Evolutionary conservation across 2,797 vertebrate genomes (phyloP).

Genomic region (Bovichtus diacanthus): DNA sequence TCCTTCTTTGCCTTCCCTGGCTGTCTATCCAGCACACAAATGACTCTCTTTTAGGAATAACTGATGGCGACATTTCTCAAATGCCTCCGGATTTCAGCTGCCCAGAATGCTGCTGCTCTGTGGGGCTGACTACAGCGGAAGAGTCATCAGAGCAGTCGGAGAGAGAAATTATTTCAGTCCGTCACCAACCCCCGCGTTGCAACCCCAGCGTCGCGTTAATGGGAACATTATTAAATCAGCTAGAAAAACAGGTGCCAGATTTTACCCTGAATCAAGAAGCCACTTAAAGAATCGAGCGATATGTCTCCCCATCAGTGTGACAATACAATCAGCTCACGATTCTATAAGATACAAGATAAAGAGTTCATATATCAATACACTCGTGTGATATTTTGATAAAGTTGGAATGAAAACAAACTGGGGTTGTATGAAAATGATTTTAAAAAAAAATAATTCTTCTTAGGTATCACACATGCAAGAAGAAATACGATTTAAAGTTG

Average conservation of each 20-base stretch:
- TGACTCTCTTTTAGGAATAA: conserved; percentile 61
- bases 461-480: no score
- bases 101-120: conserved; percentile 20
- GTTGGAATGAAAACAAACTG: conserved; percentile 9
- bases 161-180: conserved; percentile 60
- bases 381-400: not conserved
- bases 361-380: conserved; percentile 18
- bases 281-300: conserved; percentile 29
- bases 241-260: conserved; percentile 63
- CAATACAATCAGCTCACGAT: conserved; percentile 8
- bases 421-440: not conserved
- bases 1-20: conserved; percentile 31
- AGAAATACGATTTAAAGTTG: not conserved
- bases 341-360: conserved; percentile 2
- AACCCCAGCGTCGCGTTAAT: conserved; percentile 40
- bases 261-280: conserved; percentile 76
- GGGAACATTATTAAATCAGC: conserved; percentile 68
- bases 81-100: conserved; percentile 51
- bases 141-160: conserved; percentile 65
- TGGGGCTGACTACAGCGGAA: conserved; percentile 46
- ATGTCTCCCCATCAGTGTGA: not conserved
- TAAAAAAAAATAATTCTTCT: not conserved
- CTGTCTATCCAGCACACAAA: conserved; percentile 52
- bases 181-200: conserved; percentile 56
- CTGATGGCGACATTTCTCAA: conserved; percentile 45